Percentiles rank a stretch among this genome's conserved stretches.
Evolutionary conservation across 2,888 invertebrate genomes (phyloP).

Genomic region (Sthenelais limicola): DNA sequence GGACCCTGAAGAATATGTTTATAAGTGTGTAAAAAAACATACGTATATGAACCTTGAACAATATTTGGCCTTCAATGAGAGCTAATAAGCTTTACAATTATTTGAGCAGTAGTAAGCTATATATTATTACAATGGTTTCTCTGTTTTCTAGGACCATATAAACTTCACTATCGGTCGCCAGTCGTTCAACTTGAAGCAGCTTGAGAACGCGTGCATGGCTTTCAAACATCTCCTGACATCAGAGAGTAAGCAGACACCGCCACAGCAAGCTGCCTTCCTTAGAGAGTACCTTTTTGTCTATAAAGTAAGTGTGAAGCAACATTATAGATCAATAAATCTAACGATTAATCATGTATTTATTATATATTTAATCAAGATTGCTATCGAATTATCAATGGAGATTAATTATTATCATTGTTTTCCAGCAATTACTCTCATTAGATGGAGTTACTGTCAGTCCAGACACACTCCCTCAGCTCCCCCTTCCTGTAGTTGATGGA

Average conservation of each 20-base stretch:
- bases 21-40: too few species aligned
- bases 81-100: too few species aligned
- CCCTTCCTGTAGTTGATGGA: constrained; percentile 82
- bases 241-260: constrained; percentile 69
- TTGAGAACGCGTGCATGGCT: constrained; percentile 81
- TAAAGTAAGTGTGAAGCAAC: constrained; percentile 76
- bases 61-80: too few species aligned
- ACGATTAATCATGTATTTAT: too few species aligned
- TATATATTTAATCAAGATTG: too few species aligned
- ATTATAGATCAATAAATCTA: too few species aligned
- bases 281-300: constrained; percentile 89
- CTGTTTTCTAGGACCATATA: constrained; percentile 83
- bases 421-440: constrained; percentile 62
- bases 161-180: constrained; percentile 94
- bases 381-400: too few species aligned
- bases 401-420: too few species aligned
- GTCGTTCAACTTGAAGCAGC: constrained; percentile 84
- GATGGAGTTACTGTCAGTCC: constrained; percentile 49
- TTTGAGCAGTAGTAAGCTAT: not conserved
- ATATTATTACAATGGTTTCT: not conserved
- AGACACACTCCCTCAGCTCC: constrained; percentile 78
- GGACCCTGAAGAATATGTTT: too few species aligned
- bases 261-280: constrained; percentile 78
- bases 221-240: constrained; percentile 80
- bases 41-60: too few species aligned